These are phyloP conservation scores for Agrilus cyanescens DNA, from an alignment of 2,888 invertebrate genomes.

Conservation along the genomic window DNA sequence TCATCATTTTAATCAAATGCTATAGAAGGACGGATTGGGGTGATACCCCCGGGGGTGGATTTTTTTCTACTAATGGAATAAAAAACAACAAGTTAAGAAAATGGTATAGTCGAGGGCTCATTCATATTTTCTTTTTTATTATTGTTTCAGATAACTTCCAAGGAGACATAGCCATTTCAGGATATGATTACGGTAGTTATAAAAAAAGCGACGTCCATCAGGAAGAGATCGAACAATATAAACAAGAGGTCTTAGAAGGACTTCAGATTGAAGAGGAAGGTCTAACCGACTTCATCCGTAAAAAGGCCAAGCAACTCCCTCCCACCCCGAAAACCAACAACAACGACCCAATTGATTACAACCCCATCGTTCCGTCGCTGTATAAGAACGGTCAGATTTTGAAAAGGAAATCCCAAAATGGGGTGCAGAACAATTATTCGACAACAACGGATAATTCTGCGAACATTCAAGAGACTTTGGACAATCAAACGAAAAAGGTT, in stretches of 20 bases:
- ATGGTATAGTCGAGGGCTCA: no score
- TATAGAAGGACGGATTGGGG: no score
- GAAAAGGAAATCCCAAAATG: slow-evolving; percentile 9
- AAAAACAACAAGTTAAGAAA: no score
- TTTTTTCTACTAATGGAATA: no score
- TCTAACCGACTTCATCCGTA: slow-evolving; percentile 58
- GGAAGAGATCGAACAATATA: slow-evolving; percentile 69
- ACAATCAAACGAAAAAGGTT: slow-evolving; percentile 6
- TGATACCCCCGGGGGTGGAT: no score
- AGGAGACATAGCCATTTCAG: slow-evolving; percentile 73
- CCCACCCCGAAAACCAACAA: slow-evolving; percentile 24
- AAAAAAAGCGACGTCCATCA: slow-evolving; percentile 38
- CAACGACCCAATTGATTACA: slow-evolving; percentile 28
- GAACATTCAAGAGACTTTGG: slow-evolving; percentile 2
- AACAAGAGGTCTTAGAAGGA: slow-evolving; percentile 73
- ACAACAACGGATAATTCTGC: not conserved
- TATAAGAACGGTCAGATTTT: slow-evolving; percentile 22
- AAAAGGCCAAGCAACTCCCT: slow-evolving; percentile 55
- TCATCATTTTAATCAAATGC: no score
- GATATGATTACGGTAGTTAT: slow-evolving; percentile 17
- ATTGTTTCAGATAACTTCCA: slow-evolving; percentile 60
- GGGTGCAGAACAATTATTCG: slow-evolving; percentile 1
- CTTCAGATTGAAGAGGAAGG: slow-evolving; percentile 78
- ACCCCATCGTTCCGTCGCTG: slow-evolving; percentile 9
- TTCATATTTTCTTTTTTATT: slow-evolving; percentile 7